Conservation (phyloP, 1,140 invertebrate species). For the Drosophila arawakana region DNA sequence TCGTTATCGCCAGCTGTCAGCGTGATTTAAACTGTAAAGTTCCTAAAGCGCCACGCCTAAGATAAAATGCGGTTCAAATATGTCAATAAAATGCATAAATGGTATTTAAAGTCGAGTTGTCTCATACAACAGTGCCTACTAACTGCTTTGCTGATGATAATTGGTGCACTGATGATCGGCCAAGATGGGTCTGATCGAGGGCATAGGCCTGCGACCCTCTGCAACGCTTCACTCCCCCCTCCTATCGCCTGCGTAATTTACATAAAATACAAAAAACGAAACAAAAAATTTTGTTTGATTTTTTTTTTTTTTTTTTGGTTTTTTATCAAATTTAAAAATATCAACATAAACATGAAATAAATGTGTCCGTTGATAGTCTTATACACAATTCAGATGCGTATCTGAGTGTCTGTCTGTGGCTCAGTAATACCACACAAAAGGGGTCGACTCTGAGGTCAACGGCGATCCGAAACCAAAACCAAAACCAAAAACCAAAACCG, state of each 20-base stretch:
- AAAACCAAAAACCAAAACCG: background rate
- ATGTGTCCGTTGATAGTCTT: constrained; percentile 82
- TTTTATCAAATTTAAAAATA: constrained; percentile 81
- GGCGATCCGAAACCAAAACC: constrained; percentile 12
- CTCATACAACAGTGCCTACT: constrained; percentile 39
- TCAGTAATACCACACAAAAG: constrained; percentile 60
- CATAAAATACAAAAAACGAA: constrained; percentile 78
- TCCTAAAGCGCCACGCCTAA: constrained; percentile 59
- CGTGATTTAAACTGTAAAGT: constrained; percentile 33
- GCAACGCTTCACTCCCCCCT: no score
- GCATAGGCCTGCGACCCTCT: background rate
- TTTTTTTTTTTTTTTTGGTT: constrained; percentile 38
- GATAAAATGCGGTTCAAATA: constrained; percentile 54
- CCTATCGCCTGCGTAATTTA: constrained; percentile 43
- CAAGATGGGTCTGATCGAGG: constrained; percentile 26
- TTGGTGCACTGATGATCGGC: constrained; percentile 54
- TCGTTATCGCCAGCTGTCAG: constrained; percentile 16
- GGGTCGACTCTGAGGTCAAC: constrained; percentile 66
- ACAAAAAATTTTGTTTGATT: constrained; percentile 42
- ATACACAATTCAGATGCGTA: constrained; percentile 78
- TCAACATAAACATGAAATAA: constrained; percentile 84
- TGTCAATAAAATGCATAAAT: constrained; percentile 65
- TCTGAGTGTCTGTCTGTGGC: constrained; percentile 24
- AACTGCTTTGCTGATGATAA: constrained; percentile 71
- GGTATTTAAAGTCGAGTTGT: constrained; percentile 50